Percentiles rank a stretch among this genome's conserved stretches.
Evolutionary conservation across 2,888 invertebrate genomes (phyloP).

Genomic region (Stramonita haemastoma): DNA sequence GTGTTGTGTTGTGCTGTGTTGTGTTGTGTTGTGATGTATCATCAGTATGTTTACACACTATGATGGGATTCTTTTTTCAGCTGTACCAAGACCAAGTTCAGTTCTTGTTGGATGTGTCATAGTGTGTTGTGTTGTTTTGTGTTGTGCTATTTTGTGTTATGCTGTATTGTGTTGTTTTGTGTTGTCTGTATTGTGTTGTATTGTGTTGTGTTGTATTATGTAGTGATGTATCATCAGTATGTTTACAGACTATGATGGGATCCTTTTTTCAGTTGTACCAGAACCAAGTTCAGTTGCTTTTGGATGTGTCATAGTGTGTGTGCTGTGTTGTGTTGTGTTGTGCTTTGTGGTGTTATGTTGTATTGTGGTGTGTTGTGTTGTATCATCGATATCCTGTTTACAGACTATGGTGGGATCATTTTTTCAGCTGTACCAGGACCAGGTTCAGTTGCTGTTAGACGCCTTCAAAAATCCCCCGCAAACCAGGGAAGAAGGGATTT

Average conservation of each 20-base stretch:
- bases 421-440: slow-evolving; percentile 72
- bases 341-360: no score
- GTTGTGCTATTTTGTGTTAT: no score
- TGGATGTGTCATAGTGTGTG: slow-evolving; percentile 45
- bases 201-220: neutral
- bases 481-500: slow-evolving; percentile 75
- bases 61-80: slow-evolving; percentile 60
- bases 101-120: slow-evolving; percentile 58
- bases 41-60: neutral
- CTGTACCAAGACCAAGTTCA: slow-evolving; percentile 73
- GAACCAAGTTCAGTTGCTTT: slow-evolving; percentile 73
- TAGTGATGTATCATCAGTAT: neutral
- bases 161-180: slow-evolving; percentile 54
- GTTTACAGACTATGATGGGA: no score
- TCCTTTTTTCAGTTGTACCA: slow-evolving; percentile 68
- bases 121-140: neutral
- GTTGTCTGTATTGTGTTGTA: slow-evolving; percentile 63
- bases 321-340: no score
- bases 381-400: neutral
- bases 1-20: neutral
- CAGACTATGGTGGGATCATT: neutral
- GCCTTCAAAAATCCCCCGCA: slow-evolving; percentile 75
- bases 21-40: no score
- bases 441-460: slow-evolving; percentile 73
- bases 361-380: no score